These are phyloP conservation scores for Zonitis immaculata DNA, from an alignment of 2,888 invertebrate genomes.

Conservation along the genomic window DNA sequence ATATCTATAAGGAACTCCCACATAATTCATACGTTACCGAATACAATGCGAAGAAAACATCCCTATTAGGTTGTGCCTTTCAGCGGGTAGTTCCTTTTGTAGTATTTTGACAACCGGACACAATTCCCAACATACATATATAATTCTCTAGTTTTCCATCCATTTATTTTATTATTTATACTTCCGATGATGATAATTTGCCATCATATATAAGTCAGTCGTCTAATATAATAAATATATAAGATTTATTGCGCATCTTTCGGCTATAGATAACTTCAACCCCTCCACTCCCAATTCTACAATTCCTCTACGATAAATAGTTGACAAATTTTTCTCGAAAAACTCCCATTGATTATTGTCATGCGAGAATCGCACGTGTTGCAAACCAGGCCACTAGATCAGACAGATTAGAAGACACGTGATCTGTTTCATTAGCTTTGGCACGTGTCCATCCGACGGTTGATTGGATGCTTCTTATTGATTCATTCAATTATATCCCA, in stretches of 20 bases:
- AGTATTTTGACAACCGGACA: conserved; percentile 1
- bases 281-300: background rate
- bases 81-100: background rate
- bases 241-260: background rate
- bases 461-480: conserved; percentile 18
- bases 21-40: conserved; percentile 14
- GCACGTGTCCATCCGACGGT: conserved; percentile 36
- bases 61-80: background rate
- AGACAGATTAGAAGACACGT: conserved; percentile 39
- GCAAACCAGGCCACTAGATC: conserved; percentile 36
- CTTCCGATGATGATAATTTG: no score
- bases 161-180: no score
- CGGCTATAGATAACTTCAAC: no score
- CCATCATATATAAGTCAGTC: no score
- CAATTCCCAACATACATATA: conserved; percentile 1
- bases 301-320: no score
- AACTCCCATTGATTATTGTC: conserved; percentile 40
- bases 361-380: conserved; percentile 37
- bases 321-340: conserved; percentile 22
- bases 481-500: no score
- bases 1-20: conserved; percentile 17
- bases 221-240: no score
- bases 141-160: background rate
- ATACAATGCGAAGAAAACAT: background rate
- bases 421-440: conserved; percentile 39